Conservation (phyloP, 2,888 invertebrate genomes). For the Theretra japonica region DNA sequence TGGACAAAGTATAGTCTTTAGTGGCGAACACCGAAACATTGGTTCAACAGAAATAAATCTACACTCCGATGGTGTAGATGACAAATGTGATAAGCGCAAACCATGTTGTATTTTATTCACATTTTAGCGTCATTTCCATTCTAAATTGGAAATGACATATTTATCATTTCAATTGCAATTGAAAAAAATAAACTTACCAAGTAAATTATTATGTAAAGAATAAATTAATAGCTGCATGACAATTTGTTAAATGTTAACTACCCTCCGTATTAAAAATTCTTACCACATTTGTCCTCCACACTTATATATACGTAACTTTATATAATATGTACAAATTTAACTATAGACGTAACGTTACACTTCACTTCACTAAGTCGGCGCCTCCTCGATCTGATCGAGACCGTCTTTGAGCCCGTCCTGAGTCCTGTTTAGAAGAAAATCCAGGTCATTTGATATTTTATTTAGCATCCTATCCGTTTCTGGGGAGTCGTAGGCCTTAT, state of each 20-base stretch:
- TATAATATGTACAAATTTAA: constrained; percentile 46
- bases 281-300: neutral
- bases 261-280: neutral
- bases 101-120: no score
- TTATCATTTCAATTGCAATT: no score
- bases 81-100: no score
- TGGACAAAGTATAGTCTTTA: no score
- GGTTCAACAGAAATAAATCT: constrained; percentile 31
- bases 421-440: constrained; percentile 90
- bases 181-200: no score
- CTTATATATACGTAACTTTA: constrained; percentile 41
- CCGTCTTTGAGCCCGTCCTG: constrained; percentile 60
- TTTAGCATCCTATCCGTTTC: constrained; percentile 88
- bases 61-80: constrained; percentile 17
- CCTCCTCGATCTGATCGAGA: constrained; percentile 70
- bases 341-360: constrained; percentile 39
- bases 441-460: constrained; percentile 92
- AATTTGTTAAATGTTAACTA: no score
- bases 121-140: no score
- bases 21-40: constrained; percentile 20
- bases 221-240: no score
- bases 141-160: no score
- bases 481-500: constrained; percentile 68
- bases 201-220: no score
- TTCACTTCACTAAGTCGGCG: constrained; percentile 64